Base-by-base conservation (phyloP, 1,140 invertebrate genomes). In the Polypedilum vanderplanki region DNA sequence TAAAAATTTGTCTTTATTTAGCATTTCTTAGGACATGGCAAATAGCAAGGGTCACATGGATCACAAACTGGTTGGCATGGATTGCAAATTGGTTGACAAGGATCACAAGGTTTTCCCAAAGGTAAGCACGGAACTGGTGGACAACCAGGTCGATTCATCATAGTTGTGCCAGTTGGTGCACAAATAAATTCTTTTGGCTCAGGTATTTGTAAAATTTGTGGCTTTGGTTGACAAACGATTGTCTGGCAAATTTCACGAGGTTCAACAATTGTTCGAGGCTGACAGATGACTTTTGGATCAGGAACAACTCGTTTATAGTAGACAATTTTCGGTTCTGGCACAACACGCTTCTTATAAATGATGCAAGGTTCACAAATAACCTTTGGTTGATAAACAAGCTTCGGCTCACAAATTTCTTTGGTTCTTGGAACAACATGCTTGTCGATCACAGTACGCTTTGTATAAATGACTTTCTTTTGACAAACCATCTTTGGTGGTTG, bases 151-250 rank as follows among this genome's bases (percentile, higher is more conserved):
- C 12, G 9, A 40, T 41, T 40, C 4, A 22, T 10, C 1, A 70
- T 20, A 5, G 80, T 81, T 24, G 80, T 80, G 7, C 80, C 80
- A 17, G 79, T 81, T 7, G 80, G 80, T 74, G 80, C 80, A 75
- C 80, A 81, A 57, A 80, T 81, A 75, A 80, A 81, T 76, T 81
- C 80, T 24, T 79, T 76, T 7, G 80, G 80, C 0, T 80, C 80
- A 7, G 80, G 80, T 10, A 81, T 79, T 74, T 81, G 80, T 22
- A 81, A 78, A 4, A 80, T 79, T 75, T 81, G 80, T 0, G 80
- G 80, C 75, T 81, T 81, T 15, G 80, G 80, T 41, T 81, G 80
- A 74, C 80, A 81, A 24, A 81, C 24, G 41, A 81, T 79, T 3
- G 79, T 80, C 75, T 81, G 80, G 57, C 80, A 81, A 41, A 81